Evolutionary conservation across 2,113 vertebrate species (phyloP).

Genomic region (Mohoua ochrocephala): DNA sequence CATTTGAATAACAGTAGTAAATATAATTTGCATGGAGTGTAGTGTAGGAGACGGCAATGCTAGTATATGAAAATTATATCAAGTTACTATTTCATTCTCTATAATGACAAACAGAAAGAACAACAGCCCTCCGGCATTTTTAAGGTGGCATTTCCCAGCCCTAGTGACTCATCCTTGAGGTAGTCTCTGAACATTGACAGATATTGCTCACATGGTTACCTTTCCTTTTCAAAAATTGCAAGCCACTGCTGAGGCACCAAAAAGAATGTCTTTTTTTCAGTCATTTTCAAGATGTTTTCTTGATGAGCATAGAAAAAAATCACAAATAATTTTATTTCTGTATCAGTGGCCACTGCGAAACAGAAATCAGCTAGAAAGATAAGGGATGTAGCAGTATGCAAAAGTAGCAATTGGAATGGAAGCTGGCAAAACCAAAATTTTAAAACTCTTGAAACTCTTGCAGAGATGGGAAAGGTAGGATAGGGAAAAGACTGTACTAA

Average conservation of each 20-base stretch:
- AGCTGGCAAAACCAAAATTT: background rate
- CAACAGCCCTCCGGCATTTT: background rate
- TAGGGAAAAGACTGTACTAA: background rate
- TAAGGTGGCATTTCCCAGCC: background rate
- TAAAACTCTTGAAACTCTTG: background rate
- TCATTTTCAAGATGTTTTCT: background rate
- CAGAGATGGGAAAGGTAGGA: background rate
- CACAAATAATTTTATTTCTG: background rate
- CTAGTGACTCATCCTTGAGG: background rate
- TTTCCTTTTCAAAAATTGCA: background rate
- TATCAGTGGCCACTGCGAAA: background rate
- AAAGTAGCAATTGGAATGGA: background rate
- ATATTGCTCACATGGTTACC: background rate
- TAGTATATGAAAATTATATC: background rate
- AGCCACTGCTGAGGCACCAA: background rate
- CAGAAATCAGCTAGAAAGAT: background rate
- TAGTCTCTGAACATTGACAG: background rate
- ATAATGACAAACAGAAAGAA: background rate
- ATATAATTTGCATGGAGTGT: background rate
- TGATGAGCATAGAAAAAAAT: background rate
- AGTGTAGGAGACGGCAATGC: background rate
- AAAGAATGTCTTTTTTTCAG: background rate
- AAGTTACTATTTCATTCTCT: background rate
- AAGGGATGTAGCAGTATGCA: background rate
- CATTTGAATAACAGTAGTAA: background rate